Conservation (phyloP, 2,888 invertebrate species). For the Caenorhabditis sp. region DNA sequence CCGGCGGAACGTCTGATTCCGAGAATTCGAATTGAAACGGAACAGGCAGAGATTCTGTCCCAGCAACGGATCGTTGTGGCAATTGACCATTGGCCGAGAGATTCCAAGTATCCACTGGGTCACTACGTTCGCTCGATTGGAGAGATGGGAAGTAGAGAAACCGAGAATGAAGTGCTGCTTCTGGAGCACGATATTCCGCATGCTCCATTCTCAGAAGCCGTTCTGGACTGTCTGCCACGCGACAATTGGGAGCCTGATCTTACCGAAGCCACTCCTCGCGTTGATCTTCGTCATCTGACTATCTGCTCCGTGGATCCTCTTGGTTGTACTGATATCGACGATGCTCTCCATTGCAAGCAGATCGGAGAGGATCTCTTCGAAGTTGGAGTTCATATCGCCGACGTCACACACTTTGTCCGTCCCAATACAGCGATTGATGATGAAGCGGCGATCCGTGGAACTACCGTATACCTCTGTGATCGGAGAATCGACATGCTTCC, state of each 20-base stretch:
- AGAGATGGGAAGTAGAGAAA: slow-evolving; percentile 93
- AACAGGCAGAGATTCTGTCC: slow-evolving; percentile 85
- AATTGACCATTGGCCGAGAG: slow-evolving; percentile 95
- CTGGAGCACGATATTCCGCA: slow-evolving; percentile 98
- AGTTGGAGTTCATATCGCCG: slow-evolving; percentile 92
- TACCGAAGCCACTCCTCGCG: slow-evolving; percentile 86
- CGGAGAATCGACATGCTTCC: slow-evolving; percentile 87
- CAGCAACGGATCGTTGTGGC: slow-evolving; percentile 92
- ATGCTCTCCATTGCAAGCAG: slow-evolving; percentile 92
- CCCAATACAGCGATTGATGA: slow-evolving; percentile 90
- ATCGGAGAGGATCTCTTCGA: slow-evolving; percentile 87
- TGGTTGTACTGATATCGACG: slow-evolving; percentile 99
- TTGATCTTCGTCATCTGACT: slow-evolving; percentile 90
- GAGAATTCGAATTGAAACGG: slow-evolving; percentile 91
- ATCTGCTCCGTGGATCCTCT: slow-evolving; percentile 92
- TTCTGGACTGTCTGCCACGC: slow-evolving; percentile 92
- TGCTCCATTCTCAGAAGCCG: slow-evolving; percentile 94
- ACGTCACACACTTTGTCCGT: slow-evolving; percentile 96
- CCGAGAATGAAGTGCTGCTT: slow-evolving; percentile 95
- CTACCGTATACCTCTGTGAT: slow-evolving; percentile 94
- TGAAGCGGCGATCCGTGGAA: slow-evolving; percentile 95
- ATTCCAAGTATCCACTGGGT: slow-evolving; percentile 84
- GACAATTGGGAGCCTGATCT: slow-evolving; percentile 79
- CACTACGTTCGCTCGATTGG: slow-evolving; percentile 95
- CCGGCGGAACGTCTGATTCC: slow-evolving; percentile 96